Base-by-base conservation (phyloP, 2,113 vertebrate genomes). In the Strix aluco region DNA sequence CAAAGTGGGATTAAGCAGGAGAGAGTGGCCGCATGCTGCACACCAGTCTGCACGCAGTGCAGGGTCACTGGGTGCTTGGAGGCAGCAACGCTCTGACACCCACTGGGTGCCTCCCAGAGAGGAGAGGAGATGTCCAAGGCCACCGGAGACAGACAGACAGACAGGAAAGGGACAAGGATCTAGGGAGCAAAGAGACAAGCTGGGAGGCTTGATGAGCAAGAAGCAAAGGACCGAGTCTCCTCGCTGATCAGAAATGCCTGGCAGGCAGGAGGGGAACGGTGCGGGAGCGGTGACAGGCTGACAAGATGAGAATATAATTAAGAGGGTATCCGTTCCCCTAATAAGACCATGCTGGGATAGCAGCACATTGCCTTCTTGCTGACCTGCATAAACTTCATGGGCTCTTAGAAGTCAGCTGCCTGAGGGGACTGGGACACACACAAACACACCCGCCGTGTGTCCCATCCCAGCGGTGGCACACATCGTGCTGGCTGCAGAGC, bases 11-110 rank as follows among this genome's bases (percentile, higher is more conserved):
- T 62, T 25, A 54, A 77, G 84, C 30, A 71, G 65, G 20, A 46
- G 27, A 25, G 27, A 62, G 58, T 1, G 1, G 71, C 23, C 5
- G 1, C 30, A 15, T 0, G 4, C n/a, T 22, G 32, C 55, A 36
- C 30, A 1, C 2, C 2, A 3, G 47, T 51, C n/a, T 40, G n/a
- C 29, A 2, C 0, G 1, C 14, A 10, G 7, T 15, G 38, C 30
- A 63, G n/a, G 15, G 11, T 62, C 12, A 1, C 25, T n/a, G 71
- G 8, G 30, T 17, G 49, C 23, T 40, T 2, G 1, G 44, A 46
- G n/a, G 5, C 75, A 83, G 16, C 70, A 46, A 21, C 3, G 4
- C 57, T 66, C 65, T 46, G 65, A 62, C 65, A 49, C 46, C 52
- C 22, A 1, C 34, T 1, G 2, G 16, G 34, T 49, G n/a, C 34